Conservation (phyloP, 2,113 vertebrate species). For the Hippocampus zosterae region DNA sequence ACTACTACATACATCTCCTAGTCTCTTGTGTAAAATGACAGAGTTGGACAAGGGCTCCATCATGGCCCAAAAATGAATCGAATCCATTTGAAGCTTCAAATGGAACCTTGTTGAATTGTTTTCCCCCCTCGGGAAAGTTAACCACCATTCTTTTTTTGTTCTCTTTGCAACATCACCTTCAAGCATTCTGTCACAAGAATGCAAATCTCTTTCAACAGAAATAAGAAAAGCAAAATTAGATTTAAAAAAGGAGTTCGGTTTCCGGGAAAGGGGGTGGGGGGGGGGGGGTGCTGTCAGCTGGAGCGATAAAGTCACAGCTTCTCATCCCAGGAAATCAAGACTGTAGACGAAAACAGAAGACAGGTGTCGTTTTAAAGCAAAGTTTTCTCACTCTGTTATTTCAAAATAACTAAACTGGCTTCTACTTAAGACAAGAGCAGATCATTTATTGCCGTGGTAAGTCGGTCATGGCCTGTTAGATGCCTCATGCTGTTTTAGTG, state of each 20-base stretch:
- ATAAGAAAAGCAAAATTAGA: slow-evolving; percentile 14
- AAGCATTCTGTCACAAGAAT: slow-evolving; percentile 5
- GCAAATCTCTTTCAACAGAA: slow-evolving; percentile 12
- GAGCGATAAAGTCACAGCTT: slow-evolving; percentile 34
- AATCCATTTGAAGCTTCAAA: not conserved
- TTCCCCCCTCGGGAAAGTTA: not conserved
- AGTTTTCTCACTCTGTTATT: not conserved
- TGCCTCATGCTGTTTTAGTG: too few relatives aligned
- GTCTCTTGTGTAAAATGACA: not conserved
- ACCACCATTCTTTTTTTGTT: not conserved
- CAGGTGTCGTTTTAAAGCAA: not conserved
- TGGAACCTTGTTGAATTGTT: slow-evolving; percentile 4
- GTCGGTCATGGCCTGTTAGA: too few relatives aligned
- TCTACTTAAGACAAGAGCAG: not conserved
- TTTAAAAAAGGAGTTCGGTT: slow-evolving; percentile 27
- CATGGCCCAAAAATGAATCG: not conserved
- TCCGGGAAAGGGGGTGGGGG: slow-evolving; percentile 6
- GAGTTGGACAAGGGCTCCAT: not conserved
- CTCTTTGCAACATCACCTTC: not conserved
- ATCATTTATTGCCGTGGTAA: not conserved
- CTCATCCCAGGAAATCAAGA: slow-evolving; percentile 56
- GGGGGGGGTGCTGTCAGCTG: slow-evolving; percentile 7
- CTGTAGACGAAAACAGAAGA: slow-evolving; percentile 45
- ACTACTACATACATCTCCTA: not conserved
- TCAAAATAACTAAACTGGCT: not conserved